Percentiles rank a stretch among this genome's conserved stretches.
Evolutionary conservation across 2,888 invertebrate species (phyloP).

Genomic region (Lepidochitona cinerea): DNA sequence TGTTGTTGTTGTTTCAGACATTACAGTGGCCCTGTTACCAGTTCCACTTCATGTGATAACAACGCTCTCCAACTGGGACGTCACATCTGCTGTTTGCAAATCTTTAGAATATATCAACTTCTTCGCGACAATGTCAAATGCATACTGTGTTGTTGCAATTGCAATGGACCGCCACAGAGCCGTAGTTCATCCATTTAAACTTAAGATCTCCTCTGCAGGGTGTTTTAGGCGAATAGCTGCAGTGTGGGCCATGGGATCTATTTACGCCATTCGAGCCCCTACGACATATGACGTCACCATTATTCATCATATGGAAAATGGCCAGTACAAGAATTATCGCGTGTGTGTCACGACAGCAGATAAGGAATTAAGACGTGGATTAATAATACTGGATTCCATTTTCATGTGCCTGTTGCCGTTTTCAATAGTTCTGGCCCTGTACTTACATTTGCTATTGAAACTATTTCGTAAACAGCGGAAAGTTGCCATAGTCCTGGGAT

Average conservation of each 20-base stretch:
- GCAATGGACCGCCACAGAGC: neutral
- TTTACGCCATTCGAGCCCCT: neutral
- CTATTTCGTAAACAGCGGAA: neutral
- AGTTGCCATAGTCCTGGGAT: neutral
- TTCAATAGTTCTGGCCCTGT: neutral
- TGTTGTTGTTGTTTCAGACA: neutral
- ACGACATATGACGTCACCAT: neutral
- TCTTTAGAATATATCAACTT: constrained; percentile 5
- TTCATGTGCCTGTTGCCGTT: neutral
- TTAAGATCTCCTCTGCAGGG: neutral
- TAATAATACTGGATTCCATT: neutral
- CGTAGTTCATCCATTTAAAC: neutral
- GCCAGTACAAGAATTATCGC: neutral
- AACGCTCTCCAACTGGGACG: neutral
- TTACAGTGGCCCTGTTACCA: neutral
- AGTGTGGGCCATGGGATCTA: neutral
- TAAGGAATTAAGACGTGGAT: neutral
- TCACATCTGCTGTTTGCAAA: neutral
- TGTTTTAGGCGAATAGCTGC: neutral
- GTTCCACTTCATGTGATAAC: neutral
- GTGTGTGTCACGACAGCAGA: neutral
- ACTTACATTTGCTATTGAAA: neutral
- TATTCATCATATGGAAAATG: neutral
- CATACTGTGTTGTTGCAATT: neutral
- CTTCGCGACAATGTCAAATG: neutral